Conservation (phyloP, 2,113 vertebrate genomes). For the Zosterops borbonicus region DNA sequence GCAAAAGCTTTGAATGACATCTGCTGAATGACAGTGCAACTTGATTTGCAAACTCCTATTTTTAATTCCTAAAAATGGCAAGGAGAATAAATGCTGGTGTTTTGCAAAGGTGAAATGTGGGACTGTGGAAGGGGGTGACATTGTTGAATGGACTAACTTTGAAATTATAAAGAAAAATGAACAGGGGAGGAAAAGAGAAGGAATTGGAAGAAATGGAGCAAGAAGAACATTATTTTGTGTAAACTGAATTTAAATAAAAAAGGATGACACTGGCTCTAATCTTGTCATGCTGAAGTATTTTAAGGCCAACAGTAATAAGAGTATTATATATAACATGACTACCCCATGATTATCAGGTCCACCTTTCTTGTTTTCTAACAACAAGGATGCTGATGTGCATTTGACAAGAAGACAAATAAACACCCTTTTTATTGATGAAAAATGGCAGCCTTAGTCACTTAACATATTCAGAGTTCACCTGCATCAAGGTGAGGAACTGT, state of each 20-base stretch:
- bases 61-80: background rate
- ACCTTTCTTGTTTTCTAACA: conserved; percentile 19
- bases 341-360: background rate
- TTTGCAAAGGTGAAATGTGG: conserved; percentile 29
- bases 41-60: conserved; percentile 1
- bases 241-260: conserved; percentile 78
- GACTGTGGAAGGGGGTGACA: conserved; percentile 30
- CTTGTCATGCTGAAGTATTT: conserved; percentile 61
- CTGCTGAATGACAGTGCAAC: background rate
- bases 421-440: background rate
- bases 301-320: conserved; percentile 42
- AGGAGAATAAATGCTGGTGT: background rate
- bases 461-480: background rate
- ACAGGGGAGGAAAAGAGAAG: conserved; percentile 39
- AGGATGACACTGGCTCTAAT: conserved; percentile 62
- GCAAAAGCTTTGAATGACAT: background rate
- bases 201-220: conserved; percentile 73
- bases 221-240: conserved; percentile 71
- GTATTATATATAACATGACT: conserved; percentile 48
- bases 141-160: conserved; percentile 45
- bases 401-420: conserved; percentile 54
- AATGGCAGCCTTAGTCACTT: background rate
- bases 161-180: conserved; percentile 67
- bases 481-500: background rate
- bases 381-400: background rate